A percentile compares a stretch with the other conserved stretches of the same genome.
These are phyloP conservation scores for Ophiothrix spiculata DNA, from an alignment of 35 echinoderm and acorn worm genomes.

Conservation along the genomic window DNA sequence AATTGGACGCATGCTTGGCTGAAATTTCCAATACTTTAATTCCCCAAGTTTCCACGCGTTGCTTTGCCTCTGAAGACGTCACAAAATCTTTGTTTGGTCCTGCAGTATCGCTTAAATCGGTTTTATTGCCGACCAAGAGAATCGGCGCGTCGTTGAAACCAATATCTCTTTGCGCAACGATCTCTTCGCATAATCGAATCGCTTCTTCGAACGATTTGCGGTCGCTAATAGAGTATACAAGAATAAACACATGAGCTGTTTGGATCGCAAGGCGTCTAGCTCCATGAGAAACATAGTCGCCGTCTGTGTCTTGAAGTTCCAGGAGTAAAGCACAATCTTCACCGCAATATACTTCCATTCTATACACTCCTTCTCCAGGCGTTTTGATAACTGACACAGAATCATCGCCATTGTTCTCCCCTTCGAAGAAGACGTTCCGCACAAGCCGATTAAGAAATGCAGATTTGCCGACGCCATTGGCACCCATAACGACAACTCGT, in stretches of 20 bases:
- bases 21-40: background rate
- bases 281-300: background rate
- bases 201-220: background rate
- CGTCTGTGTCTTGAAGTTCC: background rate
- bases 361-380: background rate
- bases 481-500: background rate
- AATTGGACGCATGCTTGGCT: background rate
- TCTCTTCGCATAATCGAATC: background rate
- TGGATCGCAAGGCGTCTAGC: background rate
- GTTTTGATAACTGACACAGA: background rate
- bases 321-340: background rate
- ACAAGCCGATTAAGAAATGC: background rate
- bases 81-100: no score
- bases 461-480: background rate
- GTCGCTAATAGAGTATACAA: background rate
- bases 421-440: background rate
- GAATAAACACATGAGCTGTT: background rate
- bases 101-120: background rate
- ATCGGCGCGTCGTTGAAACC: background rate
- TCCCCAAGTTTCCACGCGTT: background rate
- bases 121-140: background rate
- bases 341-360: background rate
- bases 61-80: background rate
- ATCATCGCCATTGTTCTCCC: no score
- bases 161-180: background rate